These are phyloP conservation scores for Oenanthe oenanthe DNA, from an alignment of 2,113 vertebrate genomes.

Conservation along the genomic window DNA sequence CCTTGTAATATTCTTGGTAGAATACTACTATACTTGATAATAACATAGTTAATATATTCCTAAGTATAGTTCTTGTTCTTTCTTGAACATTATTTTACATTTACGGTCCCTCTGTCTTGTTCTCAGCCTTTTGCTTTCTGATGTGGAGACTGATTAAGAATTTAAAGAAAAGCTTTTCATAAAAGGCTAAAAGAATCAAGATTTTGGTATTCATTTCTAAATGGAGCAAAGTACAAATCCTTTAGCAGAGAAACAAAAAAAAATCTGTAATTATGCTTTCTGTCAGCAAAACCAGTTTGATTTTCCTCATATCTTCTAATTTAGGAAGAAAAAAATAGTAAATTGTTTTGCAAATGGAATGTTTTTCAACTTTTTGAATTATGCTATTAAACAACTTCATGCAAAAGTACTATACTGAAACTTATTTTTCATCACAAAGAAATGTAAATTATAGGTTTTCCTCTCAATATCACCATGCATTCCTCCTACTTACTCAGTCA, in stretches of 20 bases:
- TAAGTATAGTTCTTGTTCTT: not conserved
- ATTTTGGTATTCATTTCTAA: not conserved
- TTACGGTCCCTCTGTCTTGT: not conserved
- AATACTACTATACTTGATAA: not conserved
- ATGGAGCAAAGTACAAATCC: not conserved
- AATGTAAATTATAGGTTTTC: not conserved
- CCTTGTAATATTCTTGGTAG: not conserved
- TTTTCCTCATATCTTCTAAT: not conserved
- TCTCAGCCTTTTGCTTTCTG: not conserved
- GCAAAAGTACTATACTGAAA: not conserved
- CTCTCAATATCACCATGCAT: not conserved
- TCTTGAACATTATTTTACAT: accelerated
- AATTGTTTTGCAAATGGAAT: not conserved
- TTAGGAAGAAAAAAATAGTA: not conserved
- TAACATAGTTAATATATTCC: not conserved
- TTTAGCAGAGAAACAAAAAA: not conserved
- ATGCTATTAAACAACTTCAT: not conserved
- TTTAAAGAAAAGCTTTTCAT: not conserved
- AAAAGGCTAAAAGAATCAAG: not conserved
- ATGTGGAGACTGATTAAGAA: not conserved
- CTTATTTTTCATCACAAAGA: not conserved
- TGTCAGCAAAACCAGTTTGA: not conserved
- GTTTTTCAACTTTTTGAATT: not conserved
- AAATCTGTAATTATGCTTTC: not conserved
- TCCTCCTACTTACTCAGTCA: not conserved